These are phyloP conservation scores for Anguilla japonica DNA, from an alignment of 2,113 vertebrate genomes.

Conservation along the genomic window DNA sequence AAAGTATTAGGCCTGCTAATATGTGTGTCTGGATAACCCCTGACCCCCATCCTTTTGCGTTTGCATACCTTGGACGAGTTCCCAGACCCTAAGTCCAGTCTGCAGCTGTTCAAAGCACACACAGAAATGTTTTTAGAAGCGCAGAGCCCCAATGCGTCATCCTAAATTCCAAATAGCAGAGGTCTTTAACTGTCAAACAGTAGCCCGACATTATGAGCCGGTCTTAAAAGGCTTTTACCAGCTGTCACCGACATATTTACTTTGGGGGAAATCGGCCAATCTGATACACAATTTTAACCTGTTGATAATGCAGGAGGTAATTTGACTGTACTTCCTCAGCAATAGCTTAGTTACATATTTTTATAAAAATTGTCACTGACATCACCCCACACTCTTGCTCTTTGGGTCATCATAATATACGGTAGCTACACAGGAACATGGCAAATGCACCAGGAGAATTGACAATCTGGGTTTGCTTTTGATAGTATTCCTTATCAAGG, in stretches of 20 bases:
- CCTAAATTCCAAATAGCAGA: not conserved
- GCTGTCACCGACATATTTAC: not conserved
- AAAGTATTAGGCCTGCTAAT: constrained; percentile 25
- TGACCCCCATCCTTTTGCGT: constrained; percentile 52
- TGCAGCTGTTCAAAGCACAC: constrained; percentile 64
- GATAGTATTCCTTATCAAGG: too few species aligned
- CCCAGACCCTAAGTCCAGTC: constrained; percentile 57
- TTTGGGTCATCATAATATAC: too few species aligned
- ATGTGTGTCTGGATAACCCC: constrained; percentile 47
- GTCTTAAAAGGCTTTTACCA: not conserved
- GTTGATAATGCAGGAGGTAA: not conserved
- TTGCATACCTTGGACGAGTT: constrained; percentile 66
- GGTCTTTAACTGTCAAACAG: not conserved
- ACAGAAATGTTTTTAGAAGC: constrained; percentile 32
- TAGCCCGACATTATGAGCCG: not conserved
- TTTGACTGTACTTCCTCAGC: too few species aligned
- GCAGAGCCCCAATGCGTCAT: not conserved
- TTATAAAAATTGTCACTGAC: too few species aligned
- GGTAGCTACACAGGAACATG: too few species aligned
- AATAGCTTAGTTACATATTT: too few species aligned
- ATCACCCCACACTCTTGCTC: too few species aligned
- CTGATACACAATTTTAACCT: not conserved
- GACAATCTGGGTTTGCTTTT: too few species aligned
- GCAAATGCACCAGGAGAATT: too few species aligned
- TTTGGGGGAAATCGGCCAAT: not conserved